Evolutionary conservation across 2,888 invertebrate species (phyloP), one percentile per base, ranked within the genome.

Genomic region (Bellardia bayeri): DNA sequence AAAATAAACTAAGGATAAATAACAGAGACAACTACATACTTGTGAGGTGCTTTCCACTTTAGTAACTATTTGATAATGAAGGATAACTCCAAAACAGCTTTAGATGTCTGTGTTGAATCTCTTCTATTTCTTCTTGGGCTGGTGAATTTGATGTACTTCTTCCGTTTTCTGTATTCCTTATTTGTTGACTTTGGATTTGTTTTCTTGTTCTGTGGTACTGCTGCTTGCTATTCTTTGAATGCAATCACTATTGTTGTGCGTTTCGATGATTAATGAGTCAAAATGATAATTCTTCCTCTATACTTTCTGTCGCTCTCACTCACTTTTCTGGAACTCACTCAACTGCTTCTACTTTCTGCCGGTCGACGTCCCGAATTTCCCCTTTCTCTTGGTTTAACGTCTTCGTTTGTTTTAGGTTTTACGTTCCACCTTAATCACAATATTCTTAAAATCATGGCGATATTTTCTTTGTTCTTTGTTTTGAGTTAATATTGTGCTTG

Each of bases 371-470:
- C 71, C 64, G 54, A 30, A 45, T 87, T 79, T 56, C 58, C 68
- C 54, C 63, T 78, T 79, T 71, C 42, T 40, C 49, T 23, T 13
- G 42, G 33, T 37, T 30, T 49, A 61, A 74, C 54, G 56, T 83
- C 51, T 79, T 54, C 42, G 30, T 61, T 45, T 14, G 30, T 63
- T 8, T 56, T 64, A 45, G 45, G 23, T 71, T 82, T 76, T 33
- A 42, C 23, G 74, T 75, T 63, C 37, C 30, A 69, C 68, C 42
- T 74, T 80, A 80, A 76, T 89, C 87, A 89, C 81, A 86, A 82
- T 88, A 88, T 90, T 89, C 89, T 89, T 69, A 90, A 84, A 75
- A 89, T 90, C 90, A 90, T 90, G 79, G 78, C 85, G 88, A 80
- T 80, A 64, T 23, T 82, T 75, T 78, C 84, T 23, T 49, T 75